phyloP scores from a whole-genome alignment of 2,888 invertebrate species.

The Torymus aiolomorphi region DNA sequence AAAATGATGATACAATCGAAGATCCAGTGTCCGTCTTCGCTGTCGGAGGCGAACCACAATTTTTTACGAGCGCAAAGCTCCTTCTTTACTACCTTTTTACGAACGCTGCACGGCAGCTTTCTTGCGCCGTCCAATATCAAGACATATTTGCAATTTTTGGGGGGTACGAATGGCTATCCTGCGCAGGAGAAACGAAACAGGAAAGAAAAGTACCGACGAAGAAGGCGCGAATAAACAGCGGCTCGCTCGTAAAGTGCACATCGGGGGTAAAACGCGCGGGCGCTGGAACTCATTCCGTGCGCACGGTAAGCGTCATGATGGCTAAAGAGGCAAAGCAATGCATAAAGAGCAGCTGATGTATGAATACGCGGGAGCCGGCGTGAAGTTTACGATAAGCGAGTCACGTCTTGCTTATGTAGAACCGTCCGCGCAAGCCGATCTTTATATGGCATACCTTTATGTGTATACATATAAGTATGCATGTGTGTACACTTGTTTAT shows the following conservation, averaged over 20 bases:
- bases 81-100: no score
- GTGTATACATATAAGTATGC: no score
- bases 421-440: no score
- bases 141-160: conserved; percentile 23
- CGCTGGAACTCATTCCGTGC: conserved; percentile 22
- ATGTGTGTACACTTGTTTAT: no score
- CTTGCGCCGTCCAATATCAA: not conserved
- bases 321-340: conserved; percentile 52
- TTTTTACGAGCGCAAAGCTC: no score
- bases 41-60: no score
- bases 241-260: not conserved
- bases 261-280: conserved; percentile 28
- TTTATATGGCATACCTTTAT: no score
- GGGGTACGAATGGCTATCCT: not conserved
- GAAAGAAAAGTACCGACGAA: not conserved
- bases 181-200: no score
- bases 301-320: conserved; percentile 45
- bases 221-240: conserved; percentile 23
- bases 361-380: conserved; percentile 3
- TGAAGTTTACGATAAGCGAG: conserved; percentile 50
- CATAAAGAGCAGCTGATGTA: conserved; percentile 53
- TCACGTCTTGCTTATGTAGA: conserved; percentile 41
- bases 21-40: no score
- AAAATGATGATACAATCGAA: no score
- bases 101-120: no score